Conservation (phyloP, 1,140 invertebrate species). For the Scaptomyza montana region DNA sequence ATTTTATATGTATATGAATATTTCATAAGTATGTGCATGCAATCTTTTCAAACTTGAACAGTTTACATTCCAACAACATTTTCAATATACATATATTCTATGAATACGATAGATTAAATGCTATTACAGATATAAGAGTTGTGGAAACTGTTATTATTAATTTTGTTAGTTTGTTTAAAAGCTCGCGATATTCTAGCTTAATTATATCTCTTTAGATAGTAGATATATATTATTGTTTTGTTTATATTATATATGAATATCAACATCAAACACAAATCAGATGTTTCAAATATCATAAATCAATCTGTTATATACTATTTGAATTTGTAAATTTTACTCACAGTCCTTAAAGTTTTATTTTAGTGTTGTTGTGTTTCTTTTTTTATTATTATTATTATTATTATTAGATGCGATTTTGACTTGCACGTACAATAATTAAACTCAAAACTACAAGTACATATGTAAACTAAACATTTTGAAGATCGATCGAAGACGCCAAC, state of each 20-base stretch:
- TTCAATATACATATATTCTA: slow-evolving; percentile 31
- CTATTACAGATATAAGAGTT: slow-evolving; percentile 36
- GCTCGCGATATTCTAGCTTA: slow-evolving; percentile 32
- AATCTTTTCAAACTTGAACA: slow-evolving; percentile 43
- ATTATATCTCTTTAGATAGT: slow-evolving; percentile 10
- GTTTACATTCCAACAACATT: slow-evolving; percentile 27
- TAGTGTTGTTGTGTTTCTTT: slow-evolving; percentile 19
- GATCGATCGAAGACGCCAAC: slow-evolving; percentile 39
- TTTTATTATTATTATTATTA: slow-evolving; percentile 15
- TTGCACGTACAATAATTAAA: slow-evolving; percentile 51
- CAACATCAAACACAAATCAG: slow-evolving; percentile 34
- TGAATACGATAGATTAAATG: slow-evolving; percentile 47
- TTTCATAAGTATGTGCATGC: slow-evolving; percentile 28
- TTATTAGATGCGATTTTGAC: slow-evolving; percentile 43
- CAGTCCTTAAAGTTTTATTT: slow-evolving; percentile 36
- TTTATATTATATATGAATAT: slow-evolving; percentile 37
- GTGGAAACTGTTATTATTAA: slow-evolving; percentile 2
- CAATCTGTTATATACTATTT: slow-evolving; percentile 4
- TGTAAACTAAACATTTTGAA: slow-evolving; percentile 45
- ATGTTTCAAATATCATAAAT: slow-evolving; percentile 42
- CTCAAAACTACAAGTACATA: slow-evolving; percentile 14
- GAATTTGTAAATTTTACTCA: slow-evolving; percentile 53
- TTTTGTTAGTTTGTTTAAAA: slow-evolving; percentile 22
- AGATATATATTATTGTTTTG: slow-evolving; percentile 6
- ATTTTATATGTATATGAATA: slow-evolving; percentile 1